Evolutionary conservation across 2,888 invertebrate genomes (phyloP).

Genomic region (Gibbula magus): DNA sequence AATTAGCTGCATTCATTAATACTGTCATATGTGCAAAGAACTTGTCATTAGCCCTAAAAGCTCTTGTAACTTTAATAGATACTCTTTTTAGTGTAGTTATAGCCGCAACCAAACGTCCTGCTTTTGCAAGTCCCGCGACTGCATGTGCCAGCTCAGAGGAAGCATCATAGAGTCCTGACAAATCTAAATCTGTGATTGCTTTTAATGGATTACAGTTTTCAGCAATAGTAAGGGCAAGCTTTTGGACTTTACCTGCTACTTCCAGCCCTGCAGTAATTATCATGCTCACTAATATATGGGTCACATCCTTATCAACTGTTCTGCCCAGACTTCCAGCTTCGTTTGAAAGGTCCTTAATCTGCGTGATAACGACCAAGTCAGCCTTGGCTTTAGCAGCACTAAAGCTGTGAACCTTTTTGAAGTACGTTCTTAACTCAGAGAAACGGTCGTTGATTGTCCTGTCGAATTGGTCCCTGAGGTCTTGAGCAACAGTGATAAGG

Average conservation of each 20-base stretch:
- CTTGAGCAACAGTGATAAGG: not conserved
- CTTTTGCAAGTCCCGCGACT: not conserved
- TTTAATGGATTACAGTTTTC: slow-evolving; percentile 6
- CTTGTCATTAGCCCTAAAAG: not conserved
- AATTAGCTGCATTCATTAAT: not conserved
- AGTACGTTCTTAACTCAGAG: slow-evolving; percentile 3
- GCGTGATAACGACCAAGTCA: not conserved
- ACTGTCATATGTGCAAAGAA: not conserved
- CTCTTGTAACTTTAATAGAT: not conserved
- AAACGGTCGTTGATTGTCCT: not conserved
- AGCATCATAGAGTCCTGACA: not conserved
- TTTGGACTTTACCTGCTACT: not conserved
- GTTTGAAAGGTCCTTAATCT: not conserved
- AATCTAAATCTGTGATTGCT: not conserved
- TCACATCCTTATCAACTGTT: not conserved
- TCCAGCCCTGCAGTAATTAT: not conserved
- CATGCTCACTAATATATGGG: not conserved
- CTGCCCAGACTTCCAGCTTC: not conserved
- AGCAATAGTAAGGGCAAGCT: not conserved
- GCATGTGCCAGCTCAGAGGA: not conserved
- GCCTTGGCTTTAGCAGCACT: slow-evolving; percentile 4
- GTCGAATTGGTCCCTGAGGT: not conserved
- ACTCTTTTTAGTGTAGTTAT: not conserved
- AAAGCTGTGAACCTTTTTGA: slow-evolving; percentile 5
- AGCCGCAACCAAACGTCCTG: not conserved